These are phyloP conservation scores for Hemibagrus wyckioides DNA, from an alignment of 2,113 vertebrate genomes.

Conservation along the genomic window DNA sequence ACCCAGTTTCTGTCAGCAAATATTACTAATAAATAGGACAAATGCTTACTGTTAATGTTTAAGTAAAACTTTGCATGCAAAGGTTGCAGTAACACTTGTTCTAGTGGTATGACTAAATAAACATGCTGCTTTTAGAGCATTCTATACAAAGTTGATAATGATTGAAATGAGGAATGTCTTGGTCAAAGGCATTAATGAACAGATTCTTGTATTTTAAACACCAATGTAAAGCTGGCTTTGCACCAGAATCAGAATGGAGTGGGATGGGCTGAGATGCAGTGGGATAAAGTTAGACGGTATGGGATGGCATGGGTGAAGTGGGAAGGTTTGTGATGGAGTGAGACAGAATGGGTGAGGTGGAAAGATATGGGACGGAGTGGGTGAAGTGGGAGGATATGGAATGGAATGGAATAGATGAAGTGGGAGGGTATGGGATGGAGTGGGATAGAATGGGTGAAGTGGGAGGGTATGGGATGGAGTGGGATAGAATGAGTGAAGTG, in stretches of 20 bases:
- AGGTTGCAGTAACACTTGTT: not conserved
- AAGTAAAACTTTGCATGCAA: not conserved
- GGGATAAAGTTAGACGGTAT: not conserved
- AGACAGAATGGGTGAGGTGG: not conserved
- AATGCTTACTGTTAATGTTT: not conserved
- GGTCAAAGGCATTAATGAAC: not conserved
- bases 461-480: not conserved
- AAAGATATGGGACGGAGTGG: too few relatives aligned
- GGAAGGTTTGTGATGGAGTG: not conserved
- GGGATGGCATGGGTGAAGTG: too few relatives aligned
- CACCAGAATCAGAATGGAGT: not conserved
- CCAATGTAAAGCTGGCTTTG: not conserved
- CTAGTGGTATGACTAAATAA: not conserved
- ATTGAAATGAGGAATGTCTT: not conserved
- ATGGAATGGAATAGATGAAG: not conserved
- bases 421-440: not conserved
- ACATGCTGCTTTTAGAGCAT: not conserved
- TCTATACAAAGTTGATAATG: not conserved
- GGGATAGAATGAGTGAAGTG: not conserved
- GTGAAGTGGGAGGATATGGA: too few relatives aligned
- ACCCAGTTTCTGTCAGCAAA: not conserved
- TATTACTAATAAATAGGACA: not conserved
- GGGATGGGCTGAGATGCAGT: not conserved
- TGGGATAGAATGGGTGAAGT: too few relatives aligned
- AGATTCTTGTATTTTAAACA: not conserved